Evolutionary conservation across 2,113 vertebrate species (phyloP), one percentile per base, ranked within the genome.

Genomic region (Suncus etruscus): DNA sequence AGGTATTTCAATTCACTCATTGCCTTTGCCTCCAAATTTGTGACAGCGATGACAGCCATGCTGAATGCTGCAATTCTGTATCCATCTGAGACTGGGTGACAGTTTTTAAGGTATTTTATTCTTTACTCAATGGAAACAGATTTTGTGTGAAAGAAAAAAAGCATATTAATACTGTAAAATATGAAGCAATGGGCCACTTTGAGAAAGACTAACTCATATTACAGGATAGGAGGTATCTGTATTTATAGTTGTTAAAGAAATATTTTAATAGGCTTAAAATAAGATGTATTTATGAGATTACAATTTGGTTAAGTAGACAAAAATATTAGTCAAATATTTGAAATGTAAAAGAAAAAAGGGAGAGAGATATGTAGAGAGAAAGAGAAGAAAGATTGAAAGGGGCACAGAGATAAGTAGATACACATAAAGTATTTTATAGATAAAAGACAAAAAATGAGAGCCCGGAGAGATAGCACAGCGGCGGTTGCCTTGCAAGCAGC

Each of bases 261-360:
- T 74, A 31, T 73, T 94, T 88, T 51, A 31, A 77, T 87, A 16
- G 18, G 3, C 11, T 25, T 66, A 15, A 66, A 93, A 91, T 63
- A 63, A 73, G 86, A 76, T 65, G 61, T 0, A 70, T 84, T 69
- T 69, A 50, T 11, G 47, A 18, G 6, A 16, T 72, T 89, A 22
- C 47, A 69, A 4, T 84, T 80, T 90, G n/a, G 29, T 83, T 54
- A 89, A 87, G 6, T 85, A 58, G 25, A 85, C 20, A 29, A 86
- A 85, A 66, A 78, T 91, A 69, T 89, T 83, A 92, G 25, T 79
- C 51, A 84, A 87, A 65, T 89, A 82, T 94, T 93, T 91, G 54
- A 94, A 94, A 94, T 82, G 9, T 9, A 76, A n/a, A 72, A 50
- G 79, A 3, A 86, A 18, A 29, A 7, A 74, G 45, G 16, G 32